Conservation (phyloP, 2,797 vertebrate species). For the Esox lucius region DNA sequence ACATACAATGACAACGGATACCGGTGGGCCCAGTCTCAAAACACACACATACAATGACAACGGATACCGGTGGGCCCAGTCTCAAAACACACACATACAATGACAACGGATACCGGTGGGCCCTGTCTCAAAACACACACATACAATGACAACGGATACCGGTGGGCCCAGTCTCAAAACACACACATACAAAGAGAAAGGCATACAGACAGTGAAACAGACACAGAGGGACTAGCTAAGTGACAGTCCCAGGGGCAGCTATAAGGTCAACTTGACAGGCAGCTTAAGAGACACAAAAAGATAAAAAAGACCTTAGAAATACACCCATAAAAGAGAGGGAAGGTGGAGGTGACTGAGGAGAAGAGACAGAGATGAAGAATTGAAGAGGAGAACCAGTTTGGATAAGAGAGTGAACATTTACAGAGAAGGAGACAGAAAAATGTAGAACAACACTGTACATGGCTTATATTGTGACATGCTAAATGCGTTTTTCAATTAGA, state of each 20-base stretch:
- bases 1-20: not conserved
- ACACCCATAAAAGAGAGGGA: slow-evolving; percentile 33
- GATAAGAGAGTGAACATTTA: slow-evolving; percentile 17
- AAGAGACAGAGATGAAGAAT: not conserved
- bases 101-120: not conserved
- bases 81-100: slow-evolving; percentile 2
- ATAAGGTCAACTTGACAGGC: slow-evolving; percentile 45
- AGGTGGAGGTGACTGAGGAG: slow-evolving; percentile 31
- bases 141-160: not conserved
- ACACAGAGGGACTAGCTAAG: slow-evolving; percentile 3
- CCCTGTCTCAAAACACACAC: not conserved
- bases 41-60: not conserved
- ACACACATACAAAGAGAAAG: not conserved
- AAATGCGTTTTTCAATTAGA: too few relatives aligned
- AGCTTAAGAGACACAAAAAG: slow-evolving; percentile 42
- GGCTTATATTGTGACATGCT: slow-evolving; percentile 11
- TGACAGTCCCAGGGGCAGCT: slow-evolving; percentile 22
- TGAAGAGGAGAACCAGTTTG: slow-evolving; percentile 25
- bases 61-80: too few relatives aligned
- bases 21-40: not conserved
- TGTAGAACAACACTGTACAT: slow-evolving; percentile 8
- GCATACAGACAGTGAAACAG: slow-evolving; percentile 33
- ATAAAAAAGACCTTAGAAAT: slow-evolving; percentile 31
- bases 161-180: not conserved
- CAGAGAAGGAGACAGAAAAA: slow-evolving; percentile 30